Evolutionary conservation across 2,888 invertebrate species (phyloP), one percentile per base, ranked within the genome.

Genomic region (Meganola albula): DNA sequence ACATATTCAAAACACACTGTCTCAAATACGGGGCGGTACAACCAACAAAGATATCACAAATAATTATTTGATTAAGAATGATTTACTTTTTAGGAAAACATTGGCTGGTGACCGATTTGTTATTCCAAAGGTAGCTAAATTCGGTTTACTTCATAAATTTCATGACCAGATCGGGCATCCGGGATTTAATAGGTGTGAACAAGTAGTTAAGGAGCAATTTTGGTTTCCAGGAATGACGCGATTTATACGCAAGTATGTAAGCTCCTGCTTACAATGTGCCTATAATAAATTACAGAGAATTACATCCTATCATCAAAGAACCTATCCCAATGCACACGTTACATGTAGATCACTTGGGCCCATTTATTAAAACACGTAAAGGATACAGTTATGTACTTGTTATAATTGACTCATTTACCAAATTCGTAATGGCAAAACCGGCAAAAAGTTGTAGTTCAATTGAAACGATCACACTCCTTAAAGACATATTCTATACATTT

Each of bases 141-240:
- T 23, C 23, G 10, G 12, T 1, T 10, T 33, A 14, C 2, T 33
- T 7, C 23, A 33, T 24, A 33, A 24, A 21, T 23, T 8, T 16
- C 33, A 33, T 24, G 33, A 33, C 21, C 21, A 21, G 10, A 2
- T 21, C 10, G 21, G 21, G 1, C 21, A 21, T 21, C 1, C 10
- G 2, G 21, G 21, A 1, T 21, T 21, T 4, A 10, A 21, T 3
- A 21, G 10, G 21, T 21, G 21, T 10, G 21, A 21, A n/a, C n/a
- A n/a, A n/a, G n/a, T n/a, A n/a, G 41, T 75, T 7, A 51, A 49
- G 22, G 32, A 58, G 16, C 43, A 58, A 10, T 80, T 69, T 48
- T 79, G 72, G 71, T 77, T 78, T 33, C 57, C 58, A 0, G 42
- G 55, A 2, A 74, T 77, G 71, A 55, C 57, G 13, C 30, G 52